Evolutionary conservation across 2,797 vertebrate genomes (phyloP), one percentile per base, ranked within the genome.

Genomic region (Scleropages formosus): DNA sequence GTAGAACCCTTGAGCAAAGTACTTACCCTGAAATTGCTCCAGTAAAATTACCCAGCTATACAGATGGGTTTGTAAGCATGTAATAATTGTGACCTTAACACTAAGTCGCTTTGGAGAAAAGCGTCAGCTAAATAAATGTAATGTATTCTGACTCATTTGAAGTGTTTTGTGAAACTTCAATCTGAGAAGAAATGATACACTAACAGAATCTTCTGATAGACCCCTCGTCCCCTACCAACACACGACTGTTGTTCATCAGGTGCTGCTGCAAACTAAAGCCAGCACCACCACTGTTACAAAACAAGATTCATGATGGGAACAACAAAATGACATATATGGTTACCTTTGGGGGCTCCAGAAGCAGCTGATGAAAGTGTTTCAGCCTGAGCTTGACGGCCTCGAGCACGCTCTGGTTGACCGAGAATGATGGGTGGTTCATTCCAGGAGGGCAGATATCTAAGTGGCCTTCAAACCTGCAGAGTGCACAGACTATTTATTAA

Each of bases 341-440:
- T 90, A 99, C 97, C 95, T 97, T 98, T 80, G 98, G 98, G 61
- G 97, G 98, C 81, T 99, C 96, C 67, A 98, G 91, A 18, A 99
- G 89, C 82, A 99, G 94, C 83, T 98, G 94, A 80, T 99, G 96
- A 85, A 99, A 98, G 85, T 96, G 95, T 82, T 95, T 93, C 78
- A 99, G 95, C 85, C 95, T 84, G 77, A 95, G 92, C 89, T 93
- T 94, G 87, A 99, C 96, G 69, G 96, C 97, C 88, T 98, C 95
- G 81, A 99, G 85, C 83, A 98, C 97, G 87, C 94, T 97, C 88
- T 95, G 96, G 85, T 94, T 99, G 86, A 99, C 96, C 0, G 92
- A 94, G 80, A 96, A 96, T 1, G 94, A 93, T 31, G 96, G 94
- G 82, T 95, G 95, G 78, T 90, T 96, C 94, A 97, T 93, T 78